A percentile compares a stretch with the other conserved stretches of the same genome.
phyloP scores from a whole-genome alignment of 2,113 vertebrate genomes.

The Glareola pratincola region DNA sequence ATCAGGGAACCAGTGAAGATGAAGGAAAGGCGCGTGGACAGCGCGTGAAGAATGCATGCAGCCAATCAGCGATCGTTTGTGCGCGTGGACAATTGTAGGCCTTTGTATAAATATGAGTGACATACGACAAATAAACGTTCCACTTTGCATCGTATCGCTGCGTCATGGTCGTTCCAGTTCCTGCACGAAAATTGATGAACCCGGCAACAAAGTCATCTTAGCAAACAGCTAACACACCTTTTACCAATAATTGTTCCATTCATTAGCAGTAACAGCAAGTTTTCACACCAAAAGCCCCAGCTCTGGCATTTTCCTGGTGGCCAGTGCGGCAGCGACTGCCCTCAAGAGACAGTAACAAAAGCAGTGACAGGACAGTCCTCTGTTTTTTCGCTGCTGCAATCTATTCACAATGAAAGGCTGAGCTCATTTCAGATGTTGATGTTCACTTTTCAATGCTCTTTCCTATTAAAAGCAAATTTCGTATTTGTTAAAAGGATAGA shows the following conservation, averaged over 20 bases:
- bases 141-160: too few species aligned
- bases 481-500: not conserved
- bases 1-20: too few species aligned
- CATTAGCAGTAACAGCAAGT: not conserved
- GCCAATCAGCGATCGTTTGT: too few species aligned
- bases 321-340: not conserved
- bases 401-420: not conserved
- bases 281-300: not conserved
- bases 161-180: too few species aligned
- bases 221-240: not conserved
- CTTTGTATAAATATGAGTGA: too few species aligned
- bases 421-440: not conserved
- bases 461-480: not conserved
- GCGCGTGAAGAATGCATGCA: too few species aligned
- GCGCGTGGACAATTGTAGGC: too few species aligned
- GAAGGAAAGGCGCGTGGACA: too few species aligned
- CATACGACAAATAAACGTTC: too few species aligned
- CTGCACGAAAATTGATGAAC: too few species aligned
- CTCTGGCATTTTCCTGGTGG: not conserved
- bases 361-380: not conserved
- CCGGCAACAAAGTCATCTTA: not conserved
- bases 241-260: not conserved
- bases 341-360: not conserved
- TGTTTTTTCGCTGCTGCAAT: not conserved
- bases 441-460: not conserved